These are phyloP conservation scores for Myopa tessellatipennis DNA, from an alignment of 2,888 invertebrate genomes.

Conservation along the genomic window DNA sequence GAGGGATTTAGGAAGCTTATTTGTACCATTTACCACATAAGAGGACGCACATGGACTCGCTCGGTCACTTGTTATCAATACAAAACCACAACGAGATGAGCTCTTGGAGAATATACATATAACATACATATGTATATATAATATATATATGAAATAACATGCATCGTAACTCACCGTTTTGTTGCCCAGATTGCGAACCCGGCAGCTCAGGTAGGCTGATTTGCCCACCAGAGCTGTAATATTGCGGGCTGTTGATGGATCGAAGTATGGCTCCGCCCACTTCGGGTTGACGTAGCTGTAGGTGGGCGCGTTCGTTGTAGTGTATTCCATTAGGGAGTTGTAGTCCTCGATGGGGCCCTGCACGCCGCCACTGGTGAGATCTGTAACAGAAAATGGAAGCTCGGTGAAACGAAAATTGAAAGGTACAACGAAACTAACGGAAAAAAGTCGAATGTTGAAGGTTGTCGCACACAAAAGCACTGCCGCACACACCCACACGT, in stretches of 20 bases:
- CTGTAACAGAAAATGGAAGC: conserved; percentile 51
- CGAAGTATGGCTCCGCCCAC: conserved; percentile 77
- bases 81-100: no score
- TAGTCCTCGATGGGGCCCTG: conserved; percentile 66
- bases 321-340: conserved; percentile 63
- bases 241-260: conserved; percentile 79
- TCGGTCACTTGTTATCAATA: no score
- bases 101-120: no score
- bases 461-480: no score
- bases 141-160: no score
- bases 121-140: no score
- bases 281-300: conserved; percentile 64
- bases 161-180: conserved; percentile 65
- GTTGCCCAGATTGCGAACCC: conserved; percentile 68
- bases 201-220: conserved; percentile 69
- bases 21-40: no score
- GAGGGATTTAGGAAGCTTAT: no score
- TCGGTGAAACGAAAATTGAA: conserved; percentile 1
- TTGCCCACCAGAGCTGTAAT: conserved; percentile 85
- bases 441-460: background rate
- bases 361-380: conserved; percentile 65
- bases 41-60: no score
- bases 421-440: background rate
- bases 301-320: conserved; percentile 58
- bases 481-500: background rate